Base-by-base conservation (phyloP, 1,140 invertebrate species). In the Galleria mellonella region DNA sequence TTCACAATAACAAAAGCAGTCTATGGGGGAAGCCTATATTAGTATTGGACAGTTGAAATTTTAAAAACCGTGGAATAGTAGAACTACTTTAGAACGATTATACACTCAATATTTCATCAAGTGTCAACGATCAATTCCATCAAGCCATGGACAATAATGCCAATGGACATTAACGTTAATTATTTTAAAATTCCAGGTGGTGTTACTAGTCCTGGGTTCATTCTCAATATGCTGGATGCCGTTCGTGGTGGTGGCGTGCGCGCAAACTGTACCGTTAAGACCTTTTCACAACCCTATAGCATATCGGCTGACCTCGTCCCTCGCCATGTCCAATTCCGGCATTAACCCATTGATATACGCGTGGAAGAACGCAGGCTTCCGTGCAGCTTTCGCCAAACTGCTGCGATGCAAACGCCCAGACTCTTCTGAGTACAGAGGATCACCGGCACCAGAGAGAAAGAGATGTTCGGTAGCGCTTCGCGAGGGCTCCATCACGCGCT, bases 311-410 rank as follows among this genome's bases (percentile, higher is more conserved):
- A 89, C 91, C 11, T 92, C 92, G 43, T 91, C 91, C 1, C 78
- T 94, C 32, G 92, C 92, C 2, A 90, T 94, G 66, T 88, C 89
- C 27, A 94, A 94, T 75, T 94, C 92, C 1, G 91, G 90, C 4
- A 89, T 94, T 42, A 94, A 94, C 72, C 93, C 93, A 1, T 74
- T 94, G 9, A 94, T 94, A 55, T 94, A 94, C 73, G 92, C 92
- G 8, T 94, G 93, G 93, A 94, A 94, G 73, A 94, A 94, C 63
- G 84, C 88, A 4, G 92, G 90, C 33, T 94, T 94, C 56, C 89
- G 92, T 5, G 87, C 87, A 14, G 90, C 92, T 1, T 93, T 93
- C 60, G 82, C 87, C 10, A 89, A 88, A 35, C 79, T 93, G 2
- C 68, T 93, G 1, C 87, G 88, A 9, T 92, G 92, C 61, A 88